phyloP scores from a whole-genome alignment of 1,140 invertebrate species.

The Euschistus heros region DNA sequence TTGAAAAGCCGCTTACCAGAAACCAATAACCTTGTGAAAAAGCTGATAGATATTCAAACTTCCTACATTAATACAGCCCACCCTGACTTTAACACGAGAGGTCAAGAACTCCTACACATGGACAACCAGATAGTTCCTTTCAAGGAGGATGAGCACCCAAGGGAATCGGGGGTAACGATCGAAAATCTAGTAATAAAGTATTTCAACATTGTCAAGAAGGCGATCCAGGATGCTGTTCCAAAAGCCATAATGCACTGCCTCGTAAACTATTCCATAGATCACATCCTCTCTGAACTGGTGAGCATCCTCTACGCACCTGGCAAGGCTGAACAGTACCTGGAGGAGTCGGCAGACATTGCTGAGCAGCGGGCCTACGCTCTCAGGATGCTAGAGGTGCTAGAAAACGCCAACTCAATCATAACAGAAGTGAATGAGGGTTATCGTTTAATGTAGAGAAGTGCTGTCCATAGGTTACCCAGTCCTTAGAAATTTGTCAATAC shows the following conservation, averaged over 20 bases:
- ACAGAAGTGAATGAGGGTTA: conserved; percentile 17
- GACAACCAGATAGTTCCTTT: neutral
- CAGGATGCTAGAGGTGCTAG: conserved; percentile 5
- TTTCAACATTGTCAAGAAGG: conserved; percentile 28
- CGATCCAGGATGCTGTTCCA: conserved; percentile 29
- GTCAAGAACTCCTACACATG: too few relatives aligned
- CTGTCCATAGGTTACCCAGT: too few relatives aligned
- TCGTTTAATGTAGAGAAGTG: neutral
- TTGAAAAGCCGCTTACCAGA: conserved; percentile 48
- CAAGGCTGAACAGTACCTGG: conserved; percentile 13
- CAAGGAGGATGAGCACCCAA: neutral
- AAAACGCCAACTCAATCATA: conserved; percentile 20
- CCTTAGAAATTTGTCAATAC: too few relatives aligned
- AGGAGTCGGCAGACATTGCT: conserved; percentile 20
- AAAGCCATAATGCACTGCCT: conserved; percentile 31
- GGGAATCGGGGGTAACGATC: conserved; percentile 22
- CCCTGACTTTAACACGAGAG: conserved; percentile 40
- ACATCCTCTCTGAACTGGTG: conserved; percentile 27
- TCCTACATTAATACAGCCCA: conserved; percentile 67
- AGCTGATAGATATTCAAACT: conserved; percentile 53
- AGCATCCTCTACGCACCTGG: conserved; percentile 24
- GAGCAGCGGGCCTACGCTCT: conserved; percentile 12
- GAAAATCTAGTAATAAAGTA: conserved; percentile 28
- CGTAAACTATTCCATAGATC: conserved; percentile 27
- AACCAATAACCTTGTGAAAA: conserved; percentile 55